These are phyloP conservation scores for Rhagophthalmus giganteus DNA, from an alignment of 2,888 invertebrate species.

Conservation along the genomic window DNA sequence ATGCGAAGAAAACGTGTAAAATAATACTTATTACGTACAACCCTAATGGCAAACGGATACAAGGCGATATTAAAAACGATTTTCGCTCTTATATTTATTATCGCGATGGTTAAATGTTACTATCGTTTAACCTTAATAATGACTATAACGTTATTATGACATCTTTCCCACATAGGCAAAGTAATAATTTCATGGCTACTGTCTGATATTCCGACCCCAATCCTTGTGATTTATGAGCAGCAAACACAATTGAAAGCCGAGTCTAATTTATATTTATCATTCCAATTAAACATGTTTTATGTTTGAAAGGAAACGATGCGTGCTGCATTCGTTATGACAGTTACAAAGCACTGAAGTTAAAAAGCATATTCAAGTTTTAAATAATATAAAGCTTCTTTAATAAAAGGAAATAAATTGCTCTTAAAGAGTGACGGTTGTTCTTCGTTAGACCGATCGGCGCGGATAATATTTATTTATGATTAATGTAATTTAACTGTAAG, in stretches of 20 bases:
- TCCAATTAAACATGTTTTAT: conserved; percentile 43
- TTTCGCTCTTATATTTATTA: too few relatives aligned
- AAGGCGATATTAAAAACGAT: too few relatives aligned
- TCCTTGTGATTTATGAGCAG: conserved; percentile 43
- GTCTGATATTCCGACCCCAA: conserved; percentile 40
- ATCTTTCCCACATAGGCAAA: conserved; percentile 39
- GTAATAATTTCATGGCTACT: conserved; percentile 34
- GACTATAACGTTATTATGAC: conserved; percentile 32
- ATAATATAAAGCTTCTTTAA: conserved; percentile 33
- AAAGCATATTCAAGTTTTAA: conserved; percentile 37
- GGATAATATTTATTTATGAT: too few relatives aligned
- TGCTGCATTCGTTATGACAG: conserved; percentile 31
- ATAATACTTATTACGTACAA: too few relatives aligned
- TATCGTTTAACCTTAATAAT: conserved; percentile 16
- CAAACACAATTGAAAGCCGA: conserved; percentile 44
- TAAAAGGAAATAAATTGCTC: conserved; percentile 37
- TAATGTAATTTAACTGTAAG: too few relatives aligned
- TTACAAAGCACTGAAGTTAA: conserved; percentile 31
- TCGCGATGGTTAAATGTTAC: too few relatives aligned
- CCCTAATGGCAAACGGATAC: too few relatives aligned
- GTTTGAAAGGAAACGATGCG: conserved; percentile 33
- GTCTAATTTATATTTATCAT: conserved; percentile 48
- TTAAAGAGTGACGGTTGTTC: conserved; percentile 32
- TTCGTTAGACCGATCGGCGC: too few relatives aligned
- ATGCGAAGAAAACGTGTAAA: too few relatives aligned